Evolutionary conservation across 2,888 invertebrate species (phyloP).

Genomic region (Noctua pronuba): DNA sequence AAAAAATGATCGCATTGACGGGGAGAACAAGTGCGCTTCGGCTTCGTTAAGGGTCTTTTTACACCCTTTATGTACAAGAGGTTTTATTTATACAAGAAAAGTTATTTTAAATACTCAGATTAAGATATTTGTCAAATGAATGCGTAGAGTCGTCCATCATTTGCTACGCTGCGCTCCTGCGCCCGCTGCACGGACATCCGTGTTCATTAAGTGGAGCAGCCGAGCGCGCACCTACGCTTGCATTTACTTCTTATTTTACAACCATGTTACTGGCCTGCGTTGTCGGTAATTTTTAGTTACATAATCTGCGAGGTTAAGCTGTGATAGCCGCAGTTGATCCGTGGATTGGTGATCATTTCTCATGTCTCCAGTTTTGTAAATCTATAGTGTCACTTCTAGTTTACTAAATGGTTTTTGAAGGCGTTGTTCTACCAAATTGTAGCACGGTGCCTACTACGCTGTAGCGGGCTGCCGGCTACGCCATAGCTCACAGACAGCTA

Average conservation of each 20-base stretch:
- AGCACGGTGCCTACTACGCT: not conserved
- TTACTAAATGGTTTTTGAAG: not conserved
- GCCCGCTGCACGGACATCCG: not conserved
- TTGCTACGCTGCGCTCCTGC: not conserved
- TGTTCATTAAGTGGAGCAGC: conserved; percentile 37
- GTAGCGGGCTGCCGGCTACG: conserved; percentile 11
- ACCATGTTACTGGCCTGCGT: not conserved
- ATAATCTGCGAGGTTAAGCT: not conserved
- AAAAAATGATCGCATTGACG: too few species aligned
- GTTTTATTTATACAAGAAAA: not conserved
- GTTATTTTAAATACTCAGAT: not conserved
- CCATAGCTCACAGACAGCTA: conserved; percentile 6
- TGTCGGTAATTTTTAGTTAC: not conserved
- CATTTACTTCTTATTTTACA: conserved; percentile 15
- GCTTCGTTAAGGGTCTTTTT: too few species aligned
- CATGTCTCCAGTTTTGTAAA: too few species aligned
- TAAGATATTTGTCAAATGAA: conserved; percentile 17
- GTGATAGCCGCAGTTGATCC: not conserved
- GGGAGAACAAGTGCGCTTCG: too few species aligned
- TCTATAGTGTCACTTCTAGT: not conserved
- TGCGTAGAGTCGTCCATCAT: not conserved
- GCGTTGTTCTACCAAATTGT: not conserved
- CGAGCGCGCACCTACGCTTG: not conserved
- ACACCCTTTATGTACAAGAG: too few species aligned
- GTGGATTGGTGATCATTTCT: not conserved